Base-by-base conservation (phyloP, 1,140 invertebrate species). In the Adoxophyes honmai region DNA sequence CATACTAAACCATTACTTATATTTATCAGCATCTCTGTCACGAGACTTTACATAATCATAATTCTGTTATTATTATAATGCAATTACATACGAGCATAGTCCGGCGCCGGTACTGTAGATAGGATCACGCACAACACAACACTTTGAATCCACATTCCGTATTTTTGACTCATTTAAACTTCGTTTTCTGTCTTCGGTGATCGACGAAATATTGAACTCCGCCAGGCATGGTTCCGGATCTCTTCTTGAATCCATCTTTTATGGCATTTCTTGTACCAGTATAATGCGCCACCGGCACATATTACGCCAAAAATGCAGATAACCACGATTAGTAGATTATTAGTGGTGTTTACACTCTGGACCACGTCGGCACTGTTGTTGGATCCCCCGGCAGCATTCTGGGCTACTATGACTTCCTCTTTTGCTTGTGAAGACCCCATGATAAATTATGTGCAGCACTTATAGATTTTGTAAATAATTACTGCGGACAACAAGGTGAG, bases 371-470 rank as follows among this genome's bases (percentile, higher is more conserved):
- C 3, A 9, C 34, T 36, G 5, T 42, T 42, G 38, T 11, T 18
- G 1, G 13, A 14, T 3, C 38, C 13, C 13, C 38, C 38, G 38
- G 13, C 38, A 42, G 38, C 38, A 42, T 42, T 42, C 38, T 42
- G 38, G 1, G 38, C 38, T 14, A 42, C 11, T 4, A 42, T 14
- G 6, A 42, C 38, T 14, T 42, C 38, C 11, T 42, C 38, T 42
- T 42, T 42, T 9, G 38, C n/a, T 42, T 42, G 38, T 9, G 38
- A 42, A 42, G 38, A 42, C 13, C 5, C 38, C 38, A 42, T 42
- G 2, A n/a, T 14, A 42, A 36, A n/a, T 3, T 36, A 36, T 10
- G 9, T 10, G 3, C 34, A 7, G 1, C 34, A 5, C 9, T 10
- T 36, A 4, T 36, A n/a, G n/a, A n/a, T n/a, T n/a, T n/a, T n/a